Conservation (phyloP, 2,888 invertebrate species). For the Aspidiotus destructor region DNA sequence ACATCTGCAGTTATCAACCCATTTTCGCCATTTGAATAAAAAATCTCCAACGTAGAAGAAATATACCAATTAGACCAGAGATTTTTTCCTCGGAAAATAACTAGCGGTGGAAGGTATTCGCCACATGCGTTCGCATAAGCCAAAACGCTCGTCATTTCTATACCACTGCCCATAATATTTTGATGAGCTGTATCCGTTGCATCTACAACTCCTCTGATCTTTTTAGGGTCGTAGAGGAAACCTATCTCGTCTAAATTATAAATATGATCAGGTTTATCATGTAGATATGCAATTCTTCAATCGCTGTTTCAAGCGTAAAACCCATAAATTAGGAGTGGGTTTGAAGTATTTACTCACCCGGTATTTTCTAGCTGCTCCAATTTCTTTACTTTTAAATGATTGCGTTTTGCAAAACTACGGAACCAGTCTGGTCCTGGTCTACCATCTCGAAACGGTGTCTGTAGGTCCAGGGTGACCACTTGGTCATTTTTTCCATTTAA, state of each 20-base stretch:
- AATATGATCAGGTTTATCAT: constrained; percentile 33
- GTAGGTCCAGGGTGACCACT: no score
- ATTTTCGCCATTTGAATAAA: not conserved
- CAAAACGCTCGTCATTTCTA: constrained; percentile 38
- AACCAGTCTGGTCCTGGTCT: constrained; percentile 35
- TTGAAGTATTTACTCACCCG: constrained; percentile 35
- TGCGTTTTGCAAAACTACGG: not conserved
- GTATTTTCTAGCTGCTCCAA: constrained; percentile 35
- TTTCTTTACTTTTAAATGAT: constrained; percentile 32
- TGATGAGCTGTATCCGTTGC: constrained; percentile 37
- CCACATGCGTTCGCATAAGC: constrained; percentile 38
- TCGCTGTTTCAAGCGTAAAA: constrained; percentile 37
- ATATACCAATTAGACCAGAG: not conserved
- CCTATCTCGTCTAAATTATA: constrained; percentile 38
- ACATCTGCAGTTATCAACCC: not conserved
- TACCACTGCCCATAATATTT: constrained; percentile 38
- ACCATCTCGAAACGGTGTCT: constrained; percentile 36
- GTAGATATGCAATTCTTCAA: not conserved
- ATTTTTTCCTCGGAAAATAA: constrained; percentile 37
- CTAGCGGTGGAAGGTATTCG: constrained; percentile 37
- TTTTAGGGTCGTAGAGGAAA: constrained; percentile 37
- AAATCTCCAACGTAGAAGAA: not conserved
- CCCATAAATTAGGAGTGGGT: constrained; percentile 38
- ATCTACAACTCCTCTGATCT: constrained; percentile 37
- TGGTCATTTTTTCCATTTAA: no score